phyloP scores from a whole-genome alignment of 2,113 vertebrate genomes.

The Siphamia tubifer region DNA sequence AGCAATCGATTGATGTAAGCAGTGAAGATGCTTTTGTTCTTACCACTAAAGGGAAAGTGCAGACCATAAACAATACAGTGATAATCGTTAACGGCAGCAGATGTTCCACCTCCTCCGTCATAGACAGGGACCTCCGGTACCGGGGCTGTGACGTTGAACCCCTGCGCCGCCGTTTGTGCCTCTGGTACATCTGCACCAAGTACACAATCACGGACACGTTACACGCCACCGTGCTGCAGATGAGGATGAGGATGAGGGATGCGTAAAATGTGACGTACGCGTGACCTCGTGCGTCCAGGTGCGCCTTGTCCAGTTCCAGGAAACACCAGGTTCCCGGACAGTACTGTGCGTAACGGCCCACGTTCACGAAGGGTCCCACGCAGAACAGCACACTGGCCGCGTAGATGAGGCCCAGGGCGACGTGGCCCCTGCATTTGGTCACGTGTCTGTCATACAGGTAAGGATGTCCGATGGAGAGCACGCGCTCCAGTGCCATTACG shows the following conservation, averaged over 20 bases:
- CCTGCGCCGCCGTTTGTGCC: constrained; percentile 33
- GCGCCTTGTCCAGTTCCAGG: constrained; percentile 80
- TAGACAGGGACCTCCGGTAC: constrained; percentile 34
- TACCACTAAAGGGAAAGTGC: constrained; percentile 87
- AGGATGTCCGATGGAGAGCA: constrained; percentile 81
- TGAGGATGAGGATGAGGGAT: constrained; percentile 79
- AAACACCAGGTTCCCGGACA: constrained; percentile 90
- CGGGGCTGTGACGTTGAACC: not conserved
- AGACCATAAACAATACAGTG: constrained; percentile 84
- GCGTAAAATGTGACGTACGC: constrained; percentile 84
- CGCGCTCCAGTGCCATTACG: constrained; percentile 87
- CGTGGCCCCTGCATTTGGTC: constrained; percentile 68
- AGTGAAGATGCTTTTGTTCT: too few species aligned
- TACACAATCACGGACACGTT: constrained; percentile 79
- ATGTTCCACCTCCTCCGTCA: constrained; percentile 84
- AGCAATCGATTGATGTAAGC: too few species aligned
- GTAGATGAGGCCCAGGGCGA: constrained; percentile 67
- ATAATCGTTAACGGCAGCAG: constrained; percentile 86
- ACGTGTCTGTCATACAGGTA: constrained; percentile 83
- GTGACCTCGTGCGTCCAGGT: too few species aligned
- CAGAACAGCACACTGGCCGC: constrained; percentile 73
- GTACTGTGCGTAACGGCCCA: constrained; percentile 77
- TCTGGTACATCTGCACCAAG: constrained; percentile 79
- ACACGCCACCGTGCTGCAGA: constrained; percentile 81
- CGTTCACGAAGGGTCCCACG: constrained; percentile 73